Conservation (phyloP, 1,140 invertebrate genomes). For the Zelostemma sp. region DNA sequence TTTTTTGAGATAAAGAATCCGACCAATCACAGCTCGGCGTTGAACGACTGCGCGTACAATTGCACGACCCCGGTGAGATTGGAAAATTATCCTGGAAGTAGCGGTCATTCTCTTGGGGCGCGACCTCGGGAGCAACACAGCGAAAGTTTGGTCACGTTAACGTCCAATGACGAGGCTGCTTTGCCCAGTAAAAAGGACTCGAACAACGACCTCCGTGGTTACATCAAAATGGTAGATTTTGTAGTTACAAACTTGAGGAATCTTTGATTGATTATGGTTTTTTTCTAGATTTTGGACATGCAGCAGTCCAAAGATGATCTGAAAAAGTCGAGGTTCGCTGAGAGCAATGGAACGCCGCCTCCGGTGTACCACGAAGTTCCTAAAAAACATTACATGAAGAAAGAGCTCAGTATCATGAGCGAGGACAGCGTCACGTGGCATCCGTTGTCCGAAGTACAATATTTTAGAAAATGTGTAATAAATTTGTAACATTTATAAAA, state of each 20-base stretch:
- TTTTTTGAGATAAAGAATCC: constrained; percentile 55
- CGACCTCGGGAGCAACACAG: constrained; percentile 48
- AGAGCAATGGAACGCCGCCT: constrained; percentile 50
- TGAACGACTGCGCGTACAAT: constrained; percentile 47
- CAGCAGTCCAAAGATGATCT: constrained; percentile 57
- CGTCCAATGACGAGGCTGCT: constrained; percentile 57
- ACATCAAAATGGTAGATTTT: constrained; percentile 63
- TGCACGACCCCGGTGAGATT: constrained; percentile 54
- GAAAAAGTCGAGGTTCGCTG: constrained; percentile 38
- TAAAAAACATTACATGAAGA: constrained; percentile 60
- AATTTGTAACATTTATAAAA: neutral
- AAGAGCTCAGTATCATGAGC: constrained; percentile 57
- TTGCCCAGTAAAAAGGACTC: constrained; percentile 52
- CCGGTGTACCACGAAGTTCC: constrained; percentile 58
- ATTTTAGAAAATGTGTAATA: neutral
- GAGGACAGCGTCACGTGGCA: constrained; percentile 61
- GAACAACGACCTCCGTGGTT: constrained; percentile 61
- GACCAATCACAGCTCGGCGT: constrained; percentile 49
- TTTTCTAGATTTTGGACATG: constrained; percentile 61
- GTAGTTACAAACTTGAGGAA: too few species aligned
- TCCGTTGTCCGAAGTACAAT: constrained; percentile 54
- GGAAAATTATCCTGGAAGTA: constrained; percentile 21
- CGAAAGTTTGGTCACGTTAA: constrained; percentile 54
- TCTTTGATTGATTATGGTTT: too few species aligned
- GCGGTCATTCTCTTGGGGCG: constrained; percentile 28